Base-by-base conservation (phyloP, 2,113 vertebrate genomes). In the Argyrosomus japonicus region DNA sequence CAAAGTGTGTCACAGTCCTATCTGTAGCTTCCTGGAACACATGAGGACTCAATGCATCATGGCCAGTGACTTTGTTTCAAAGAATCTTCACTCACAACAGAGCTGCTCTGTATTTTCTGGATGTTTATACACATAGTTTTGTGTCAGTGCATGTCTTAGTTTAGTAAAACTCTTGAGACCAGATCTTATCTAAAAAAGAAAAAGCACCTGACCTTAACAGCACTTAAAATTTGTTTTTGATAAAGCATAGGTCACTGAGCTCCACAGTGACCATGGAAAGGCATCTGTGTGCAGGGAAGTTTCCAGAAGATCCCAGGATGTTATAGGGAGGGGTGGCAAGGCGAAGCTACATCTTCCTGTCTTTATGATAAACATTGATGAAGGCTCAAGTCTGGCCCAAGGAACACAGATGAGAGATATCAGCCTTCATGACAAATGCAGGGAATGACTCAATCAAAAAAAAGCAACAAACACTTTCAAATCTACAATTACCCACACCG, bases 251-350 rank as follows among this genome's bases (percentile, higher is more conserved):
- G 88, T 91, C 83, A 88, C 65, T 7, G 23, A 90, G 88, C 83
- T 77, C 78, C 74, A 48, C 61, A 45, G 29, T 76, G 83, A 82
- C 83, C 82, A 40, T 68, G 71, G 77, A 85, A 70, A 80, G 63
- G 69, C 78, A 79, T 83, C 88, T 68, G 65, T 70, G 56, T 65
- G 36, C 54, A 11, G 84, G 88, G 77, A 83, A 86, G 81, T 81
- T 85, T 91, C 82, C 64, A 90, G 83, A 93, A 87, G 93, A 90
- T 90, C 91, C 90, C 87, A 92, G 93, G 90, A 93, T 93, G 92
- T 91, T 87, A 72, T 89, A 60, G 89, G 94, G 89, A 90, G 93
- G 90, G 88, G 91, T 89, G 50, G 88, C 70, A 77, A 80, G 83
- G 86, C 84, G 12, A 91, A 90, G 88, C 87, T 68, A 81, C 90